Percentiles rank a stretch among this genome's conserved stretches.
These are phyloP conservation scores for Diuraphis noxia DNA, from an alignment of 1,140 invertebrate genomes.

Conservation along the genomic window DNA sequence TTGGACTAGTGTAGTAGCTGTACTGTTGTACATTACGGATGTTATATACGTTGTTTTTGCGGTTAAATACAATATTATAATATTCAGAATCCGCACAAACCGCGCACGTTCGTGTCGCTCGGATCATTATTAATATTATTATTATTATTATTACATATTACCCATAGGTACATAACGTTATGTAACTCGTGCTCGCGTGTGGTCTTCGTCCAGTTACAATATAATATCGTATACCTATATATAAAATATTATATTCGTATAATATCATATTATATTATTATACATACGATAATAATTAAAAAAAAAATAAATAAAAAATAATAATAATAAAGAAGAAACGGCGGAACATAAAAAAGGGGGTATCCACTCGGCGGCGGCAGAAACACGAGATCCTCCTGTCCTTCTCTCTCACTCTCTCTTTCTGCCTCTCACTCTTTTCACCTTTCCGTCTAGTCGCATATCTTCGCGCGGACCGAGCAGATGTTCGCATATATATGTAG, in stretches of 20 bases:
- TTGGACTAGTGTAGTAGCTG: background rate
- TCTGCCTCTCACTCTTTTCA: background rate
- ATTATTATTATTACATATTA: background rate
- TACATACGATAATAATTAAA: conserved; percentile 11
- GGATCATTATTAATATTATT: conserved; percentile 13
- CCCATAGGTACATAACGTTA: background rate
- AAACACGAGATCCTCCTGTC: conserved; percentile 20
- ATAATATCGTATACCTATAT: background rate
- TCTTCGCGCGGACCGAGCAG: background rate
- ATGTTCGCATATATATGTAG: background rate
- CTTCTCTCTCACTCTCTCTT: background rate
- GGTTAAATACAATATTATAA: background rate
- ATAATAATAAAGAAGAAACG: background rate
- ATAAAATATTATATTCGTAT: background rate
- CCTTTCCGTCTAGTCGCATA: background rate
- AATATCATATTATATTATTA: background rate
- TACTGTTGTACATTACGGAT: background rate
- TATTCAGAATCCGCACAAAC: background rate
- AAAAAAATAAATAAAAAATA: background rate
- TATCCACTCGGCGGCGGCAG: background rate
- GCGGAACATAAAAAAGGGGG: background rate
- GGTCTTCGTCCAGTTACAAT: conserved; percentile 20
- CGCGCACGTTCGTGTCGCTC: background rate
- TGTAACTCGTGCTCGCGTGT: conserved; percentile 7
- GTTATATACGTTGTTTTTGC: background rate